Base-by-base conservation (phyloP, 2,797 vertebrate genomes). In the Sebastes baramenuke region DNA sequence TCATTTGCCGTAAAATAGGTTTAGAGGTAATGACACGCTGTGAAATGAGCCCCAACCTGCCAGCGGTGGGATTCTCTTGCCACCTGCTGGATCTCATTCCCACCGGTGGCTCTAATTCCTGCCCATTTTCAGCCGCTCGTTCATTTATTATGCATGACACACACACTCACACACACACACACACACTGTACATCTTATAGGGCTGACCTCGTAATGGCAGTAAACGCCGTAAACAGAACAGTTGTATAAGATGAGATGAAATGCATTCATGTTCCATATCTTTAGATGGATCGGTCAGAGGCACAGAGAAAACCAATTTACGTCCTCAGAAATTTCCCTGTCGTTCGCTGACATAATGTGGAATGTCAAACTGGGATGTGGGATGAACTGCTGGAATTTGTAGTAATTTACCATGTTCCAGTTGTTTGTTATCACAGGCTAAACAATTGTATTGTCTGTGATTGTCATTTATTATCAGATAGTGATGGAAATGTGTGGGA, bases 21-120 rank as follows among this genome's bases (percentile, higher is more conserved):
- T 79, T 70, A 56, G 16, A 81, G 72, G 66, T 78, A 81, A 84
- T 66, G 70, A 62, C 52, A 72, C 7, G n/a, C 69, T 74, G 73
- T 67, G 71, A 75, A 82, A 84, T 78, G 74, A 85, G 81, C 74
- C 20, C 71, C 46, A 68, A 87, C 42, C 81, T 78, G 78, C 67
- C 58, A 56, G 74, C 29, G 55, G 79, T 85, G 56, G 65, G 72
- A 68, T 78, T 68, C 70, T 76, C 60, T 64, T 70, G 70, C 84
- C 84, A 88, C 89, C 88, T 88, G 85, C 88, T 87, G 78, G 76
- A 88, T 85, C 77, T 85, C 82, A 64, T 78, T 76, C 76, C 77
- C 72, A 81, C 80, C 7, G 20, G 65, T 58, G 29, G 68, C 77
- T 86, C 67, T 76, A 75, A 86, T 83, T 82, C 80, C 32, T 76